phyloP scores from a whole-genome alignment of 1,140 invertebrate species.

The Pinna nobilis region DNA sequence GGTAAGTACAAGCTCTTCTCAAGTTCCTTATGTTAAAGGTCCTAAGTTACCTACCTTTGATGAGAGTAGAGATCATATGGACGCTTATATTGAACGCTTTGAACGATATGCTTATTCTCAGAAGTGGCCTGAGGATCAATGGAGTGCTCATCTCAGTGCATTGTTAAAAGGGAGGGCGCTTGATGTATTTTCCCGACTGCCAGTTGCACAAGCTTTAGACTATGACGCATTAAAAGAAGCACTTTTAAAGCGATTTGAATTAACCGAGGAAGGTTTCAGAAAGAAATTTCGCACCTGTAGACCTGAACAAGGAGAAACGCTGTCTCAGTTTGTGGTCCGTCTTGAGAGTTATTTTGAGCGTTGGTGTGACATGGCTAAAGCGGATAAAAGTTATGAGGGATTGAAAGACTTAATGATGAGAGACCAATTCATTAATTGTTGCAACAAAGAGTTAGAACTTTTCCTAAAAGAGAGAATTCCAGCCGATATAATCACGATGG shows the following conservation, averaged over 20 bases:
- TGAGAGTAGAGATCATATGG: constrained; percentile 38
- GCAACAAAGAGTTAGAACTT: constrained; percentile 11
- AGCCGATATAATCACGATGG: background rate
- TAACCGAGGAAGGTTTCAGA: constrained; percentile 30
- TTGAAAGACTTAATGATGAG: constrained; percentile 15
- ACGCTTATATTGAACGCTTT: constrained; percentile 25
- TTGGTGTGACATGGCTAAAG: background rate
- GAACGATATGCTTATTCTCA: constrained; percentile 22
- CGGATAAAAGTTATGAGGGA: constrained; percentile 10
- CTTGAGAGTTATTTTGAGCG: constrained; percentile 5
- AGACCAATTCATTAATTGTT: constrained; percentile 10
- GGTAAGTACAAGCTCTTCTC: background rate
- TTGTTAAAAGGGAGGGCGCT: constrained; percentile 34
- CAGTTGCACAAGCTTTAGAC: constrained; percentile 22
- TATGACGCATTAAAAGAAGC: constrained; percentile 34
- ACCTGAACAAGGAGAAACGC: constrained; percentile 31
- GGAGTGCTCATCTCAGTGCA: constrained; percentile 25
- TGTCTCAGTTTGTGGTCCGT: background rate
- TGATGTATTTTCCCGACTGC: constrained; percentile 29
- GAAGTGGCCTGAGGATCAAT: constrained; percentile 6
- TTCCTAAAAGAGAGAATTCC: constrained; percentile 25
- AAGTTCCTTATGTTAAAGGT: too few relatives aligned
- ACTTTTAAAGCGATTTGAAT: constrained; percentile 25
- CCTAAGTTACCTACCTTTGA: constrained; percentile 35
- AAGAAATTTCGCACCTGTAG: constrained; percentile 11